phyloP scores from a whole-genome alignment of 2,797 vertebrate species.

The Catharus ustulatus region DNA sequence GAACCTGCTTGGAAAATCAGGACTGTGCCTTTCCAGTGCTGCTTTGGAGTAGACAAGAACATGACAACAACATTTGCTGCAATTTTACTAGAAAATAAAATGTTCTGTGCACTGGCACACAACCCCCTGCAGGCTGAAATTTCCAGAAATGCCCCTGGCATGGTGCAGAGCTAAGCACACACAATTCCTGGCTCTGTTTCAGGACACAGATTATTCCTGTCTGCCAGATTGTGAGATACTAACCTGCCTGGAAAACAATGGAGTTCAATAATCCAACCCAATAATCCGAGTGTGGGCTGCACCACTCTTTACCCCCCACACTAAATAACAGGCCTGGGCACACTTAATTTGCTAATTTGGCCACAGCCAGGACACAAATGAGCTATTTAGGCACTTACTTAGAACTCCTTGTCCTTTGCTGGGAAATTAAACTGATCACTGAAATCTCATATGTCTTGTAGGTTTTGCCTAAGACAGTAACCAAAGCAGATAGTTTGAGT shows the following conservation, averaged over 20 bases:
- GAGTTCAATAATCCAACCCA: not conserved
- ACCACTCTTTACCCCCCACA: not conserved
- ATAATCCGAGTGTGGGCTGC: not conserved
- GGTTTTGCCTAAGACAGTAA: not conserved
- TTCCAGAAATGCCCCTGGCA: not conserved
- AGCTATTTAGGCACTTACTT: not conserved
- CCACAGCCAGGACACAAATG: not conserved
- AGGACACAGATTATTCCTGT: not conserved
- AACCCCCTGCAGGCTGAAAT: not conserved
- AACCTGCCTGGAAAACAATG: not conserved
- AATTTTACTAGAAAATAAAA: not conserved
- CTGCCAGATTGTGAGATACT: not conserved
- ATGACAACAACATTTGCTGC: not conserved
- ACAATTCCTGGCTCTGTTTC: not conserved
- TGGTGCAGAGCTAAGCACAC: not conserved
- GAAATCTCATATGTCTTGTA: not conserved
- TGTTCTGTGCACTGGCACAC: not conserved
- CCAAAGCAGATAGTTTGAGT: not conserved
- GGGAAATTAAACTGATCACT: not conserved
- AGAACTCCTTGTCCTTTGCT: not conserved
- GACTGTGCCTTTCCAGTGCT: not conserved
- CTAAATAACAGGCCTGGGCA: not conserved
- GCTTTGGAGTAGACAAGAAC: not conserved
- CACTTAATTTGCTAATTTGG: not conserved
- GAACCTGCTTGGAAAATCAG: not conserved